Conservation (phyloP, 2,113 vertebrate genomes). For the Phocoena sinus region DNA sequence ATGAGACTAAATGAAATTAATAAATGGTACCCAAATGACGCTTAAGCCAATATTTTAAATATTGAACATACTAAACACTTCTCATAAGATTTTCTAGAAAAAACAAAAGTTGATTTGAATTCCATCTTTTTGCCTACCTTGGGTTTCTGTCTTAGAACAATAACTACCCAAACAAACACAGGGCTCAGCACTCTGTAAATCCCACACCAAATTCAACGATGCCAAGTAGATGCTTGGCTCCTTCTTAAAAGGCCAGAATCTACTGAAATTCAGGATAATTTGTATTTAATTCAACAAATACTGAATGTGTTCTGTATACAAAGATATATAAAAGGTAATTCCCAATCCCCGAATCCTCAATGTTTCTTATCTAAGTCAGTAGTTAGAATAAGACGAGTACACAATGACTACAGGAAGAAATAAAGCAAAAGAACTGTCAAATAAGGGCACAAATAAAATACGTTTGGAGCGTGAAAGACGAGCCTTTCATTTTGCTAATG, state of each 20-base stretch:
- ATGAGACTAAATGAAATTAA: background rate
- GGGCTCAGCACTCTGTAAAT: background rate
- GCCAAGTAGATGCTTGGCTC: background rate
- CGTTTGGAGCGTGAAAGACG: background rate
- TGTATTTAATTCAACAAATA: background rate
- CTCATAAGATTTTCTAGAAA: background rate
- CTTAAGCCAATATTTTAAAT: background rate
- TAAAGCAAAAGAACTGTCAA: background rate
- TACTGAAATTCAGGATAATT: background rate
- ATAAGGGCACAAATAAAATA: background rate
- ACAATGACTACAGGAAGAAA: background rate
- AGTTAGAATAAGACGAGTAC: background rate
- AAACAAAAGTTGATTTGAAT: background rate
- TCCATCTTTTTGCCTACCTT: background rate
- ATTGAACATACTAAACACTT: background rate
- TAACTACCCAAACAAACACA: background rate
- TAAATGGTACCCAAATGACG: background rate
- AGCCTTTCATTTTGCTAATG: background rate
- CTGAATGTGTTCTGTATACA: background rate
- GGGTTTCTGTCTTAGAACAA: background rate
- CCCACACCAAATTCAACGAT: background rate
- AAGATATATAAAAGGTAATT: background rate
- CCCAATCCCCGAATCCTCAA: too few species aligned
- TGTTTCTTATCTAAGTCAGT: background rate
- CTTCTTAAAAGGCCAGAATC: background rate